phyloP scores from a whole-genome alignment of 2,797 vertebrate genomes.

The Carcharodon carcharias region DNA sequence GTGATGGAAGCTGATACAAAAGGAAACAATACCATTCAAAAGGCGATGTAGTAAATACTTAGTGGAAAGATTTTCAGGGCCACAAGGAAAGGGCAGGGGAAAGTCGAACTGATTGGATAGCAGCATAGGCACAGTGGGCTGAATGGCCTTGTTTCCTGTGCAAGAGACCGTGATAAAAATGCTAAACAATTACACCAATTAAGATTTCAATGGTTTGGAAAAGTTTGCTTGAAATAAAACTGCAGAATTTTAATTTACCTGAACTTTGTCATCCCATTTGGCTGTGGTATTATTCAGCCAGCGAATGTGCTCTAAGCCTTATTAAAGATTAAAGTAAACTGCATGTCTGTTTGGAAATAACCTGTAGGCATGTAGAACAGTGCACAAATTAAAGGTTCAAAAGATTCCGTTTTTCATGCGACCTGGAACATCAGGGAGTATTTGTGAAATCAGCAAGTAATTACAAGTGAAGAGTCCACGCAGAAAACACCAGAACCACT shows the following conservation, averaged over 20 bases:
- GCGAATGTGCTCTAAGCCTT: not conserved
- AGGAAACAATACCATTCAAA: not conserved
- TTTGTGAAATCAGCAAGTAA: slow-evolving; percentile 23
- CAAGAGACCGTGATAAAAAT: not conserved
- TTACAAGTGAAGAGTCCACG: not conserved
- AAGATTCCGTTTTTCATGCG: not conserved
- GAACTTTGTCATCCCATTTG: not conserved
- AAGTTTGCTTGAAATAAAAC: not conserved
- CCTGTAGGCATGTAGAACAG: not conserved
- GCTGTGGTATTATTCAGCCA: not conserved
- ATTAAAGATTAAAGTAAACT: not conserved
- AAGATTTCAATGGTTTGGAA: not conserved
- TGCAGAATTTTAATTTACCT: not conserved
- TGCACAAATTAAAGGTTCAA: not conserved
- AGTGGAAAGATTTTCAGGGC: not conserved
- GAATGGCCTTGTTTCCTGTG: not conserved
- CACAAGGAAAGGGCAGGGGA: not conserved
- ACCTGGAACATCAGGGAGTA: not conserved
- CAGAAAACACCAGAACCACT: not conserved
- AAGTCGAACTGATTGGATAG: too few relatives aligned
- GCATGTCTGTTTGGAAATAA: not conserved
- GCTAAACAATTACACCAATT: not conserved
- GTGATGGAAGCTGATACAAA: not conserved
- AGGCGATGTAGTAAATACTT: not conserved
- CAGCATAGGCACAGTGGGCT: too few relatives aligned